Percentiles rank a stretch among this genome's conserved stretches.
Evolutionary conservation across 2,888 invertebrate species (phyloP).

Genomic region (Anaspis maculata): DNA sequence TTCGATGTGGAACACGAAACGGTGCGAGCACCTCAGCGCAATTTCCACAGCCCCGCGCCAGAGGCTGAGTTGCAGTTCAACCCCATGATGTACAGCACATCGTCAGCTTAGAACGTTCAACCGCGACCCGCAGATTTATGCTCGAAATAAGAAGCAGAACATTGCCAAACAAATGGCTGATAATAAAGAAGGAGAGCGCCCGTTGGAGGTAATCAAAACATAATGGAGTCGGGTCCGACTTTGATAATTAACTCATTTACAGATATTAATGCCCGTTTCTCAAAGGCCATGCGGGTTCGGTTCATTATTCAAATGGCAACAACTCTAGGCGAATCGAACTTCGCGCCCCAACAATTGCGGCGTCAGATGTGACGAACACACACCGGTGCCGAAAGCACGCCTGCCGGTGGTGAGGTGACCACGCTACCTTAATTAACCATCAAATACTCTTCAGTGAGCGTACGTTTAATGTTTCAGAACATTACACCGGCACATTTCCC

Average conservation of each 20-base stretch:
- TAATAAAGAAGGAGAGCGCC: slow-evolving; percentile 30
- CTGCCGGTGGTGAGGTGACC: no score
- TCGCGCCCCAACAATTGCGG: slow-evolving; percentile 4
- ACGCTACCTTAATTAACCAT: no score
- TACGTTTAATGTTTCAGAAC: no score
- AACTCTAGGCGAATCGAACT: slow-evolving; percentile 21
- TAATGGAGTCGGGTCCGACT: slow-evolving; percentile 33
- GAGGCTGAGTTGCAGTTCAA: no score
- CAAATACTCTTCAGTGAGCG: no score
- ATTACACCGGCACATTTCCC: no score
- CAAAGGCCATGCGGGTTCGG: slow-evolving; percentile 45
- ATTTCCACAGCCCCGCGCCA: slow-evolving; percentile 16
- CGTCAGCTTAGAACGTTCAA: slow-evolving; percentile 24
- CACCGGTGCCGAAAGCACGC: no score
- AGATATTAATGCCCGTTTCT: slow-evolving; percentile 39
- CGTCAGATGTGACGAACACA: no score
- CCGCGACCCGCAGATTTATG: slow-evolving; percentile 26
- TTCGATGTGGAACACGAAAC: slow-evolving; percentile 19
- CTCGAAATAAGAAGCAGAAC: slow-evolving; percentile 22
- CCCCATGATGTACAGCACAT: slow-evolving; percentile 28
- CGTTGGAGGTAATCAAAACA: slow-evolving; percentile 33
- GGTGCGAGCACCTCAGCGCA: slow-evolving; percentile 20
- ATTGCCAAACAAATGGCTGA: slow-evolving; percentile 27
- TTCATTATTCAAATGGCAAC: slow-evolving; percentile 39
- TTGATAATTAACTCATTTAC: slow-evolving; percentile 43